A percentile compares a stretch with the other conserved stretches of the same genome.
These are phyloP conservation scores for Loxodonta africana DNA, from an alignment of 2,113 vertebrate genomes.

Conservation along the genomic window DNA sequence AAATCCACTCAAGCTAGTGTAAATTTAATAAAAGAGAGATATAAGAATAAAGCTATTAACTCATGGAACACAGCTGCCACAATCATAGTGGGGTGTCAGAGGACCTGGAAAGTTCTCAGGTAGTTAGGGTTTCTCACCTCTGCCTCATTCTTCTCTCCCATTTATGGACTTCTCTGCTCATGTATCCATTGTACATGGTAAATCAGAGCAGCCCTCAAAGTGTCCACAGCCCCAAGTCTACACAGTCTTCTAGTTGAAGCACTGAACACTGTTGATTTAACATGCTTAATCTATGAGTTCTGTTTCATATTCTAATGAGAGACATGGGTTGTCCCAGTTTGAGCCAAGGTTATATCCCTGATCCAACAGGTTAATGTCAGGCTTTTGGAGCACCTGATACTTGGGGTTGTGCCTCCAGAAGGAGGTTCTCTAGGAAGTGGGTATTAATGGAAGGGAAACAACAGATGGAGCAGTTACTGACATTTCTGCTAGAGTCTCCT, in stretches of 20 bases:
- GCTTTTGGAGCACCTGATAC: background rate
- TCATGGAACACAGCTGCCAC: background rate
- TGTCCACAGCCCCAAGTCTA: background rate
- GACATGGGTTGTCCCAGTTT: background rate
- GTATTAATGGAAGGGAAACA: background rate
- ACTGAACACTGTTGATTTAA: background rate
- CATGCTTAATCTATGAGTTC: background rate
- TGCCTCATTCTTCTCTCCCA: background rate
- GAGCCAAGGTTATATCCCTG: background rate
- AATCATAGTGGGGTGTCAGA: background rate
- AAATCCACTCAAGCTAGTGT: background rate
- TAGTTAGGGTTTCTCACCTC: background rate
- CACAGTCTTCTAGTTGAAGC: background rate
- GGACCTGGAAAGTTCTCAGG: background rate
- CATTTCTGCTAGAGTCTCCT: background rate
- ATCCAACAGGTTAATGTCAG: background rate
- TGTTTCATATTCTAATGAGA: background rate
- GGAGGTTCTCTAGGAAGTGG: background rate
- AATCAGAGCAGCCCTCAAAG: background rate
- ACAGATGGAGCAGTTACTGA: background rate
- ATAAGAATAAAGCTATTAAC: background rate
- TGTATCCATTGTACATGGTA: background rate
- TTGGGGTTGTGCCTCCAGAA: background rate
- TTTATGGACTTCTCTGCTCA: background rate
- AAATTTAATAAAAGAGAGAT: slow-evolving; percentile 1